Base-by-base conservation (phyloP, 2,113 vertebrate species). In the Microtus richardsoni region DNA sequence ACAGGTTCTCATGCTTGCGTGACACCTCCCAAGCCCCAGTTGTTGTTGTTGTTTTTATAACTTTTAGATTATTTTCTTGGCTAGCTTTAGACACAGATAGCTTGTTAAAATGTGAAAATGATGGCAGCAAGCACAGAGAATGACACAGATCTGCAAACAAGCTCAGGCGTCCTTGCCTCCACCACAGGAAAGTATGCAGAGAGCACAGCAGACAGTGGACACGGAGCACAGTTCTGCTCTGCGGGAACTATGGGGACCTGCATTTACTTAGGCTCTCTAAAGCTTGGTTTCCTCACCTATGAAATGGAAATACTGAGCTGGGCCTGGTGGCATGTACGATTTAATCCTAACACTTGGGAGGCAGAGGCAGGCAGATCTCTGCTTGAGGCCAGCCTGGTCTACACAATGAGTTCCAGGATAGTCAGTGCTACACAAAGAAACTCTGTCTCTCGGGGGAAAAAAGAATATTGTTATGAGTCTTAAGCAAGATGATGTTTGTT, bases 101-200 rank as follows among this genome's bases (percentile, higher is more conserved):
- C 92, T 84, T 78, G 64, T 73, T 39, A 86, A 14, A 84, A 80
- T 19, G 88, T 62, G n/a, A 95, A 88, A 94, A 88, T 79, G 74
- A 89, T 5, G 8, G 24, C 80, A 77, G 10, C 68, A 86, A 93
- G 19, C 75, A 95, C 14, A 44, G 87, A 87, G 6, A 58, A 58
- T 7, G 79, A 66, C 24, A 89, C 41, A 88, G 60, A 93, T 89
- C 7, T 70, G 19, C n/a, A 84, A 66, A 94, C 22, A 73, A 88
- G 66, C 36, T 88, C 60, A 39, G 77, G 70, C 30, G 58, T 68
- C 62, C 74, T 88, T 79, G 80, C 22, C 17, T 80, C 22, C 0
- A 3, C 4, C 17, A 14, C 21, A 88, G 22, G n/a, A 84, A 73
- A 89, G 94, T 14, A 4, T 9, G 85, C 8, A 7, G 33, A 41